These are phyloP conservation scores for Pachyseris speciosa DNA, from an alignment of 64 coral and sea anemone genomes.

Conservation along the genomic window DNA sequence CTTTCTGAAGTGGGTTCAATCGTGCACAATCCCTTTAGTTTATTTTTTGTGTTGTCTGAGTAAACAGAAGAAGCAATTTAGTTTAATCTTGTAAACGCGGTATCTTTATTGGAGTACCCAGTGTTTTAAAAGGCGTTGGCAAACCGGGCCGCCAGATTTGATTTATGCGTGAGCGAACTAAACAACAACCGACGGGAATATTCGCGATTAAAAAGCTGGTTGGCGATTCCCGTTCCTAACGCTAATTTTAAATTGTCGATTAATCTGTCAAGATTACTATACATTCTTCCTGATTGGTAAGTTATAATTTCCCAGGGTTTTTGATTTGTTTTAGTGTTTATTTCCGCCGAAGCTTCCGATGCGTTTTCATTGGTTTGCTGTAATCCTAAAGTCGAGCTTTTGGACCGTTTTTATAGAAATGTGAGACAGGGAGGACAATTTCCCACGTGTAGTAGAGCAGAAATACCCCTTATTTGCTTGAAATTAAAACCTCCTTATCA, in stretches of 20 bases:
- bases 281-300: neutral
- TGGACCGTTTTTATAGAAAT: neutral
- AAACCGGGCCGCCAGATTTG: neutral
- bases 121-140: neutral
- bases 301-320: neutral
- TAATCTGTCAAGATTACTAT: neutral
- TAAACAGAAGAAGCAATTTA: slow-evolving; percentile 16
- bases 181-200: neutral
- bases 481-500: slow-evolving; percentile 8
- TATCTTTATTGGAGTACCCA: neutral
- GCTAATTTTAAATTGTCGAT: neutral
- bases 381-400: neutral
- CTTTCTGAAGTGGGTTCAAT: neutral
- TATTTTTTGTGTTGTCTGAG: neutral
- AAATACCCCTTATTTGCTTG: neutral
- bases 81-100: neutral
- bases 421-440: neutral
- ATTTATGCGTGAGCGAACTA: neutral
- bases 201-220: neutral
- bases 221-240: neutral
- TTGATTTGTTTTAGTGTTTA: neutral
- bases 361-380: neutral
- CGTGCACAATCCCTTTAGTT: neutral
- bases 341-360: neutral
- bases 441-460: neutral